Conservation (phyloP, 2,797 vertebrate species). For the Pangasius larnaudii region DNA sequence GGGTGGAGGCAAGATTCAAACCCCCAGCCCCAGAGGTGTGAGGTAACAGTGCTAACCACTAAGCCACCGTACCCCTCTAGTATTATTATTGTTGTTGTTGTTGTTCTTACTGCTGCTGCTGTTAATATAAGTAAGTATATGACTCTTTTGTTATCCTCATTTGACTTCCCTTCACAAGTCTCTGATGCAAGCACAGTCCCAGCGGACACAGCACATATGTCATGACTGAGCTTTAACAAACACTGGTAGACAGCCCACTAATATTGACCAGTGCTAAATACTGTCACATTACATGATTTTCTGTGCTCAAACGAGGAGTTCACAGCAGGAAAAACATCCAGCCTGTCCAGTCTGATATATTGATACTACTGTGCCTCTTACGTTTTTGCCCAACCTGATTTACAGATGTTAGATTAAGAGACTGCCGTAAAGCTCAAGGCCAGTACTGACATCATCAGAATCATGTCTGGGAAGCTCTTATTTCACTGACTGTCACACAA, state of each 20-base stretch:
- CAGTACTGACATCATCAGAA: neutral
- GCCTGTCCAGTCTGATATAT: neutral
- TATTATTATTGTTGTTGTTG: neutral
- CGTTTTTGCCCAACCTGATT: neutral
- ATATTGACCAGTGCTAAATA: conserved; percentile 1
- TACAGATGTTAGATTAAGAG: neutral
- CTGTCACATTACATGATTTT: neutral
- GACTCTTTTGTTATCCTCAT: neutral
- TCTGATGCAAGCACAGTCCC: neutral
- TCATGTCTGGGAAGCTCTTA: neutral
- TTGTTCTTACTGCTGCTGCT: neutral
- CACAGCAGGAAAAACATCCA: neutral
- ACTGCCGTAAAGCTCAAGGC: neutral
- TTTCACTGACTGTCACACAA: neutral
- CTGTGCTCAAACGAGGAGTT: neutral
- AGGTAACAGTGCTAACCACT: no score
- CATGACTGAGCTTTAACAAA: neutral
- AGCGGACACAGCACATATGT: neutral
- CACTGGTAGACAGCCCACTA: neutral
- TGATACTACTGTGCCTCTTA: neutral
- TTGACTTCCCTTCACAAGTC: neutral
- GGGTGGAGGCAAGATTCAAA: no score
- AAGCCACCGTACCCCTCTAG: no score
- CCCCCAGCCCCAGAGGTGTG: no score
- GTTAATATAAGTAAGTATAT: neutral